These are phyloP conservation scores for Noctuana brunneofusca DNA, from an alignment of 2,888 invertebrate genomes.

Conservation along the genomic window DNA sequence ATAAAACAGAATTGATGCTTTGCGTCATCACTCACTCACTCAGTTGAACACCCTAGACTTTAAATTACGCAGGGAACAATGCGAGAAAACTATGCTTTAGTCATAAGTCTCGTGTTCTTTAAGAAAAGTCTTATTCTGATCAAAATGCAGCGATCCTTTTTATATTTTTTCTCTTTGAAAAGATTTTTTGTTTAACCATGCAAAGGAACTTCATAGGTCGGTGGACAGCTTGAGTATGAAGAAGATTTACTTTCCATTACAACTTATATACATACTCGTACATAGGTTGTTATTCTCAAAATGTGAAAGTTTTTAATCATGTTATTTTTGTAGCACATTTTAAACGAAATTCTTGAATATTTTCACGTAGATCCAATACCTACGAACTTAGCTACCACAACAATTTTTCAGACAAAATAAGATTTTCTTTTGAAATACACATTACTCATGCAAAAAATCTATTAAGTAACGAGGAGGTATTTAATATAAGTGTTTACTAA, in stretches of 20 bases:
- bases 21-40: slow-evolving; percentile 45
- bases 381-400: no score
- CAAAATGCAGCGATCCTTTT: no score
- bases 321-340: no score
- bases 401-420: no score
- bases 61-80: slow-evolving; percentile 4
- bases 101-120: no score
- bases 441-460: not conserved
- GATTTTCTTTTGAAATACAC: not conserved
- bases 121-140: no score
- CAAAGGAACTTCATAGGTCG: not conserved
- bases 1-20: slow-evolving; percentile 37
- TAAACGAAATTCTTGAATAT: not conserved
- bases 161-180: not conserved
- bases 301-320: not conserved
- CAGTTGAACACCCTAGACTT: slow-evolving; percentile 62
- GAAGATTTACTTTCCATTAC: not conserved
- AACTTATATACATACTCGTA: not conserved
- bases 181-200: not conserved
- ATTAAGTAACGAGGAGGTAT: not conserved
- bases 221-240: not conserved
- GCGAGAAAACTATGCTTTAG: not conserved
- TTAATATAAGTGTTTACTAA: not conserved
- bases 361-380: not conserved
- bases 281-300: not conserved